A percentile compares a stretch with the other conserved stretches of the same genome.
Conservation (phyloP, 2,888 invertebrate species). For the Aromia moschata region DNA sequence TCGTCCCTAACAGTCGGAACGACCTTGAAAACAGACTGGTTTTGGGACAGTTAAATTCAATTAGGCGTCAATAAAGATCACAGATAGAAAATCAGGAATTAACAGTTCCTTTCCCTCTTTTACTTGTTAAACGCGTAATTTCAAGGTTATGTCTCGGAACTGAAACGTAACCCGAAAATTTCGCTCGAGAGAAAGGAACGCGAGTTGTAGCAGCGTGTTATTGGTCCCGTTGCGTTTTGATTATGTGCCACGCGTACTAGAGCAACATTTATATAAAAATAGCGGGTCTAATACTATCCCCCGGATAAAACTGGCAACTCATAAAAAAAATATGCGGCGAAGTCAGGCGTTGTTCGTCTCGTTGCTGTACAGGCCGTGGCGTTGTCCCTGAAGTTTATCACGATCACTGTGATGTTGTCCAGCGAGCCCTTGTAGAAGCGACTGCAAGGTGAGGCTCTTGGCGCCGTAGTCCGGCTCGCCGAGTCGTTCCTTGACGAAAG, state of each 20-base stretch:
- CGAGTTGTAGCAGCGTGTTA: conserved; percentile 1
- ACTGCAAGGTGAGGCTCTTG: conserved; percentile 87
- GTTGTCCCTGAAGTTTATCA: conserved; percentile 80
- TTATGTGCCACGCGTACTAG: neutral
- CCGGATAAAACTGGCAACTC: neutral
- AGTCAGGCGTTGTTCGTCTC: conserved; percentile 17
- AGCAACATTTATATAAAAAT: conserved; percentile 24
- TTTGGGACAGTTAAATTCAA: too few relatives aligned
- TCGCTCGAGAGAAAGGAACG: neutral
- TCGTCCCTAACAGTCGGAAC: too few relatives aligned
- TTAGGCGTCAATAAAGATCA: too few relatives aligned
- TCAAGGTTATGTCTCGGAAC: too few relatives aligned
- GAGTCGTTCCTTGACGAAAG: conserved; percentile 85
- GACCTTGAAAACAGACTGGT: too few relatives aligned
- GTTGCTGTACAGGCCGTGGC: conserved; percentile 44
- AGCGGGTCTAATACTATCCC: conserved; percentile 6
- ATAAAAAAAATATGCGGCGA: neutral
- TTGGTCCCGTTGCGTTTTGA: conserved; percentile 6
- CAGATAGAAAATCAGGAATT: too few relatives aligned
- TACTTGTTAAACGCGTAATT: too few relatives aligned
- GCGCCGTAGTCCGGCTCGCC: conserved; percentile 90
- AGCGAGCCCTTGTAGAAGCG: conserved; percentile 89
- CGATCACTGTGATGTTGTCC: conserved; percentile 94
- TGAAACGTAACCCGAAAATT: too few relatives aligned
- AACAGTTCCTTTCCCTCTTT: too few relatives aligned